Base-by-base conservation (phyloP, 1,140 invertebrate genomes). In the Caligus rogercresseyi region DNA sequence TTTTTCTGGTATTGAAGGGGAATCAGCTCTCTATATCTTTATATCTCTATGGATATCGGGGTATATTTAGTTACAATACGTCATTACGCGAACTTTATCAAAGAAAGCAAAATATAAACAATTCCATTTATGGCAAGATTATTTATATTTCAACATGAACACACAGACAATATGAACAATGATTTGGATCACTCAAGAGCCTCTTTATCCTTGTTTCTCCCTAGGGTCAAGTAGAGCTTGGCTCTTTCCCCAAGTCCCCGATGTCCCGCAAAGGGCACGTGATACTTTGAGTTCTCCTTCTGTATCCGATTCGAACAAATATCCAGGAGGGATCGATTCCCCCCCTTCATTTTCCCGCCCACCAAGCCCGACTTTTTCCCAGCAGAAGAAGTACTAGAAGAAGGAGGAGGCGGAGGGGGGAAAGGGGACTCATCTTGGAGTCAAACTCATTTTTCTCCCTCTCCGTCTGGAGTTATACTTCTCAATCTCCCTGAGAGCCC, bases 321-420 rank as follows among this genome's bases (percentile, higher is more conserved):
- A 56, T 87, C 85, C 1, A 85, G 71, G 1, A 84, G 74, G 23
- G 78, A 81, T 65, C 76, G 77, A 7, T 74, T 71, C 4, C 68
- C 67, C 1, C 26, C 19, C 19, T 21, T 21, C 54, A 56, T 60
- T 3, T 21, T 26, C n/a, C n/a, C n/a, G n/a, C n/a, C n/a, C n/a
- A n/a, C n/a, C n/a, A n/a, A n/a, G 7, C 25, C 43, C 24, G 18
- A 19, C 57, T 60, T 60, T 31, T 60, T 60, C 15, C 14, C 15
- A 25, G 18, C 16, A n/a, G 18, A n/a, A 26, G 57, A n/a, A 51
- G 13, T n/a, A 18, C 20, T 18, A 15, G 18, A 15, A 18, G 57
- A 25, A 25, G 20, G 20, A 15, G 70, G 68, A 43, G 31, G n/a
- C 31, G 72, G 67, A 18, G 66, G 69, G n/a, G n/a, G 65, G 67